Evolutionary conservation across 30 jellyfish, hydroid and myxozoan species (phyloP).

Genomic region (Pelagia noctiluca): DNA sequence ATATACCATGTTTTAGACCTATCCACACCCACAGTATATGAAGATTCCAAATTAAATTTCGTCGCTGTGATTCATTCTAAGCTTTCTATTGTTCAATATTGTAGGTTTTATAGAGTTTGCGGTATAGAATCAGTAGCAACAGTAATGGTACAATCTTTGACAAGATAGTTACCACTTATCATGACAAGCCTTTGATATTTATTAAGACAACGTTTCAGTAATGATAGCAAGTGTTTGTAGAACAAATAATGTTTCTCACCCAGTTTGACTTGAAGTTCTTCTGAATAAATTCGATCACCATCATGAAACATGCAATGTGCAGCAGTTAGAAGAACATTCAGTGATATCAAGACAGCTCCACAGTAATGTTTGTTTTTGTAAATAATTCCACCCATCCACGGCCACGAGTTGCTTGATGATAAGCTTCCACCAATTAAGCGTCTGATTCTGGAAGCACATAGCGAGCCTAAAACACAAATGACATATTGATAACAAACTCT

Average conservation of each 20-base stretch:
- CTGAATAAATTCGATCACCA: conserved; percentile 39
- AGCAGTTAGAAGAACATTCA: conserved; percentile 63
- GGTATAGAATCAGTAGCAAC: too few species aligned
- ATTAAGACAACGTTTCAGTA: too few species aligned
- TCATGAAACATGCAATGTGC: conserved; percentile 80
- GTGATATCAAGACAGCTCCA: conserved; percentile 73
- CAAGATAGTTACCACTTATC: too few species aligned
- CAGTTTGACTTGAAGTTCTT: conserved; percentile 39
- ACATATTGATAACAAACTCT: neutral
- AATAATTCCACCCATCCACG: conserved; percentile 90
- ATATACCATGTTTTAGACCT: too few species aligned
- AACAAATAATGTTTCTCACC: conserved; percentile 60
- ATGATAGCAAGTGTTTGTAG: too few species aligned
- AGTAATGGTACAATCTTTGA: too few species aligned
- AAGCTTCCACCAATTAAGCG: conserved; percentile 76
- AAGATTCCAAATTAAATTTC: too few species aligned
- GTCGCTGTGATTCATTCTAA: too few species aligned
- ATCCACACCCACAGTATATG: too few species aligned
- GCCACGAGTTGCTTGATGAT: conserved; percentile 65
- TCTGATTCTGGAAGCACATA: conserved; percentile 54
- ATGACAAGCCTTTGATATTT: too few species aligned
- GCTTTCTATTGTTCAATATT: too few species aligned
- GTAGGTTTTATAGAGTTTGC: too few species aligned
- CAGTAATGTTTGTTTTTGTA: conserved; percentile 56
- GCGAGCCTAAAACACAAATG: conserved; percentile 1